A percentile compares a stretch with the other conserved stretches of the same genome.
These are phyloP conservation scores for Volucella bombylans DNA, from an alignment of 2,888 invertebrate genomes.

Conservation along the genomic window DNA sequence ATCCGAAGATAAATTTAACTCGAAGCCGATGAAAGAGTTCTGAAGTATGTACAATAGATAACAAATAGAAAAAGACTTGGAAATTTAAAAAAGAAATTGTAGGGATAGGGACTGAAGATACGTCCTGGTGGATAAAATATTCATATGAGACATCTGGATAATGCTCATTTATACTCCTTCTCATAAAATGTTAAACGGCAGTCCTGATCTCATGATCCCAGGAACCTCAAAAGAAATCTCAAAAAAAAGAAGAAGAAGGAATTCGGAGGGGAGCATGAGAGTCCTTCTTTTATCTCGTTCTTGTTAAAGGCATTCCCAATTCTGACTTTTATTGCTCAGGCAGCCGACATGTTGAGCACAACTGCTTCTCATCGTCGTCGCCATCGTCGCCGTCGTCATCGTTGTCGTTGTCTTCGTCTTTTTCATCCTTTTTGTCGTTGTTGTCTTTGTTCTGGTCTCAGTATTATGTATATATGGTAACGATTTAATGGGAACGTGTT, in stretches of 20 bases:
- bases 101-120: too few relatives aligned
- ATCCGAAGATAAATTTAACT: too few relatives aligned
- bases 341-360: constrained; percentile 30
- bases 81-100: too few relatives aligned
- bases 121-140: too few relatives aligned
- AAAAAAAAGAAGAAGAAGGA: not conserved
- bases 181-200: too few relatives aligned
- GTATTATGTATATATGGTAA: constrained; percentile 43
- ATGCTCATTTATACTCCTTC: too few relatives aligned
- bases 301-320: constrained; percentile 19
- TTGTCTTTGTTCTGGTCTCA: not conserved
- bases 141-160: too few relatives aligned
- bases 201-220: constrained; percentile 6
- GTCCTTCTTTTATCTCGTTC: constrained; percentile 1
- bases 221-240: not conserved
- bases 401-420: not conserved
- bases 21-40: too few relatives aligned
- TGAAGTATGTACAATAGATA: too few relatives aligned
- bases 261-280: not conserved
- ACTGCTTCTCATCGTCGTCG: not conserved
- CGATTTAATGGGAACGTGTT: constrained; percentile 73
- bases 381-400: too few relatives aligned
- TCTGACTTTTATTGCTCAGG: constrained; percentile 37
- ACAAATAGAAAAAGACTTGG: too few relatives aligned
- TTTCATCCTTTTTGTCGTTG: constrained; percentile 2